Conservation (phyloP, 2,797 vertebrate genomes). For the Furcifer pardalis region DNA sequence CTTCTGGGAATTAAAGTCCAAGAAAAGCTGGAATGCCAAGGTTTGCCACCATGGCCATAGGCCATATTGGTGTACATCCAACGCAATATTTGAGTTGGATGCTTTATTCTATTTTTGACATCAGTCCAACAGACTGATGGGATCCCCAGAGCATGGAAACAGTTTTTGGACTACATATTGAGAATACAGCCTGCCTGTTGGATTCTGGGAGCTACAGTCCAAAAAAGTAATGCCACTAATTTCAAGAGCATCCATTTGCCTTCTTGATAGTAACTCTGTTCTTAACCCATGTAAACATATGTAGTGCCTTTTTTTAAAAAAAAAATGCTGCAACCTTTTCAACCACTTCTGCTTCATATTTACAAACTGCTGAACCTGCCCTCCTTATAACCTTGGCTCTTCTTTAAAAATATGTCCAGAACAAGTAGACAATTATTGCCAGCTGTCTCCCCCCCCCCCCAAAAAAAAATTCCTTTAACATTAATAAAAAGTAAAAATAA, state of each 20-base stretch:
- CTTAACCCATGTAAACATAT: background rate
- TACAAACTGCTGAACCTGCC: slow-evolving; percentile 1
- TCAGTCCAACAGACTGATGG: background rate
- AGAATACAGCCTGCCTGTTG: no score
- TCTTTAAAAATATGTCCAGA: background rate
- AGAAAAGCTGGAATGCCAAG: no score
- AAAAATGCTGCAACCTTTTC: background rate
- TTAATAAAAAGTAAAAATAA: background rate
- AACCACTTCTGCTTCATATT: background rate
- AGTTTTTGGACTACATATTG: no score
- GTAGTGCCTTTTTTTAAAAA: background rate
- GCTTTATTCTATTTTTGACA: no score
- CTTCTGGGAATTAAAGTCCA: no score
- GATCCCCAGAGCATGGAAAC: no score
- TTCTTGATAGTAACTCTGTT: background rate
- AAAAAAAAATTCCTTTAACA: background rate
- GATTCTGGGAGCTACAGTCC: no score
- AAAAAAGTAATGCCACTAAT: no score
- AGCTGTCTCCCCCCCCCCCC: background rate
- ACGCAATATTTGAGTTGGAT: no score
- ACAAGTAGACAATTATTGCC: background rate
- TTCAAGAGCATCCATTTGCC: background rate
- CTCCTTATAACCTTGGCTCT: background rate
- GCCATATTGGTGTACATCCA: no score
- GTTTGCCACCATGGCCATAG: no score